Base-by-base conservation (phyloP, 2,113 vertebrate species). In the Acrocephalus arundinaceus region DNA sequence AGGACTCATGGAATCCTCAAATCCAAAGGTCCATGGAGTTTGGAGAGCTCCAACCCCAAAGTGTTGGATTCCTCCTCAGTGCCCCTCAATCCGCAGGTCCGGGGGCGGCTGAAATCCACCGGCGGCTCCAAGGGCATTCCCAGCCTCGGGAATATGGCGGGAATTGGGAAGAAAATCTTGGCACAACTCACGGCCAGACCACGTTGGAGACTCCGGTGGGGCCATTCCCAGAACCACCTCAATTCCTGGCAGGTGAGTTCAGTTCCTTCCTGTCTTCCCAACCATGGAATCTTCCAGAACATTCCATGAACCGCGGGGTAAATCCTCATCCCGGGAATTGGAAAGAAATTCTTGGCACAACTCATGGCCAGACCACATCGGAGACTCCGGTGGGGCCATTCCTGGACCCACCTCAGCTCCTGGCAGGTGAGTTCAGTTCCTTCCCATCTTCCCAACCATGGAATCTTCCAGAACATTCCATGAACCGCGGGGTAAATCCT, bases 61-160 rank as follows among this genome's bases (percentile, higher is more conserved):
- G 13, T 37, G 7, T 20, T 5, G 9, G 30, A 3, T 77, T 28
- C n/a, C 10, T n/a, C 61, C 33, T 52, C n/a, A 8, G 43, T 46
- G 35, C 46, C 23, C 39, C 71, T 63, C 97, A 96, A 86, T 95
- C 98, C 33, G 19, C 96, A 96, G 98, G 98, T 82, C 95, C 97
- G 46, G 98, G 97, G 71, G 94, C 65, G 20, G 35, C 95, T 65
- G 80, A 93, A 58, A 58, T 43, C n/a, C 75, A 52, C 15, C 66
- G 75, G 71, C 15, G n/a, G 23, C 74, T 86, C 80, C 91, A 79
- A 22, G 85, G 75, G 10, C 45, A 87, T 17, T 79, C 52, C 39
- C 57, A 20, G 59, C 37, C 84, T 82, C 39, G 2, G 58, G 37
- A 85, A 62, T 7, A n/a, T 13, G 55, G 30, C 45, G 66, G 54